Base-by-base conservation (phyloP, 2,113 vertebrate genomes). In the Actenoides lindsayi region DNA sequence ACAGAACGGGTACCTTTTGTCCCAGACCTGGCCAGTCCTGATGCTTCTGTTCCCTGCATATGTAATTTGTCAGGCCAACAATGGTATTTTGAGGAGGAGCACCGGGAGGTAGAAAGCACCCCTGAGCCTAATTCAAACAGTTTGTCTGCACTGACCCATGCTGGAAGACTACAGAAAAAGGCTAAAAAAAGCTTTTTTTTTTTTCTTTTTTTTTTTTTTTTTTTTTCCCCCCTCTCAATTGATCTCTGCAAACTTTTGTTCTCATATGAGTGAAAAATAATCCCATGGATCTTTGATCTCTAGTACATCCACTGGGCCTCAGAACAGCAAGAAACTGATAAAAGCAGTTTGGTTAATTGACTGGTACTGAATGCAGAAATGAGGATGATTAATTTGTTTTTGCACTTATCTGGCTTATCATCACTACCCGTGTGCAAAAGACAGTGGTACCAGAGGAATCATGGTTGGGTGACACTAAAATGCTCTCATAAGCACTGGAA, bases 301-400 rank as follows among this genome's bases (percentile, higher is more conserved):
- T 28, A 46, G 0, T 60, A 54, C 53, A 14, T 78, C 35, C 41
- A 41, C 3, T 87, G 31, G 23, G 41, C 53, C 31, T 73, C 67
- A 89, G 62, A 93, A 84, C n/a, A 82, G 37, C 25, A 85, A 73
- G 63, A 92, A 91, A 85, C 41, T 79, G 65, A n/a, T 65, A 90
- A 92, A 87, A 78, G 3, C n/a, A 46, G 35, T 87, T 94, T 48
- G 51, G 30, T 75, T 94, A 79, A 87, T 83, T 85, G 76, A 18
- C 56, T 70, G 41, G 18, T 91, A 74, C 2, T 20, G 60, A 80
- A 79, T 64, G 54, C 28, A 79, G 65, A 91, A 89, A 60, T 86
- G 14, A 84, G 39, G 74, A 76, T 41, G 64, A 71, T 81, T 50
- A n/a, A 51, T 67, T 81, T 44, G 20, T 28, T 92, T 89, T 67